Percentiles rank a stretch among this genome's conserved stretches.
phyloP scores from a whole-genome alignment of 2,888 invertebrate genomes.

The Pyralis farinalis region DNA sequence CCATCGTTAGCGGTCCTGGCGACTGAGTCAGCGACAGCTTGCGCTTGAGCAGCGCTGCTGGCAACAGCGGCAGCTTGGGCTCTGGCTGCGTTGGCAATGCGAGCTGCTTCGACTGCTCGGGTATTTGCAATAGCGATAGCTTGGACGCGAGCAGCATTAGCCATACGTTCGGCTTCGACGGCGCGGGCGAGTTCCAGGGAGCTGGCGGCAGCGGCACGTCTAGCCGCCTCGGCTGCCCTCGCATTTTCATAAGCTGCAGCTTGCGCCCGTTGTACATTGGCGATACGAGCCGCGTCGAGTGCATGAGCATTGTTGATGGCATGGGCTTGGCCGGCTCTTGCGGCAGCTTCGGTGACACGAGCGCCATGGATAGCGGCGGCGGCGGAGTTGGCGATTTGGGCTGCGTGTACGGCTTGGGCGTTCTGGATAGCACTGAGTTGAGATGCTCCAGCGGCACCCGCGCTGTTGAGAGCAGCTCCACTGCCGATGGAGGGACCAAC shows the following conservation, averaged over 20 bases:
- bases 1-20: slow-evolving; percentile 61
- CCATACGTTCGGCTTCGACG: slow-evolving; percentile 54
- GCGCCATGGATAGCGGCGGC: slow-evolving; percentile 71
- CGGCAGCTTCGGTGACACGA: slow-evolving; percentile 62
- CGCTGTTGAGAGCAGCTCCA: slow-evolving; percentile 58
- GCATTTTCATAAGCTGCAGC: slow-evolving; percentile 72
- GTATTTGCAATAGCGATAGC: slow-evolving; percentile 68
- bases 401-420: slow-evolving; percentile 66
- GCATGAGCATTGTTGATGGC: slow-evolving; percentile 71
- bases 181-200: slow-evolving; percentile 52
- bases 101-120: slow-evolving; percentile 65
- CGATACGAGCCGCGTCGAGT: slow-evolving; percentile 61
- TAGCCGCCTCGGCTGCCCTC: slow-evolving; percentile 62
- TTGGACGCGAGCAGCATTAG: slow-evolving; percentile 66
- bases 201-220: slow-evolving; percentile 55
- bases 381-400: slow-evolving; percentile 66
- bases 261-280: slow-evolving; percentile 66
- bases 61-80: slow-evolving; percentile 56
- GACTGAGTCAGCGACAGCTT: slow-evolving; percentile 56
- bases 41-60: slow-evolving; percentile 56
- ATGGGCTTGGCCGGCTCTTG: slow-evolving; percentile 59
- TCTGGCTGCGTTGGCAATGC: slow-evolving; percentile 61
- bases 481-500: slow-evolving; percentile 38
- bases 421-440: slow-evolving; percentile 71
- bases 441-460: slow-evolving; percentile 64